phyloP scores from a whole-genome alignment of 2,113 vertebrate species.

The Microtus oregoni region DNA sequence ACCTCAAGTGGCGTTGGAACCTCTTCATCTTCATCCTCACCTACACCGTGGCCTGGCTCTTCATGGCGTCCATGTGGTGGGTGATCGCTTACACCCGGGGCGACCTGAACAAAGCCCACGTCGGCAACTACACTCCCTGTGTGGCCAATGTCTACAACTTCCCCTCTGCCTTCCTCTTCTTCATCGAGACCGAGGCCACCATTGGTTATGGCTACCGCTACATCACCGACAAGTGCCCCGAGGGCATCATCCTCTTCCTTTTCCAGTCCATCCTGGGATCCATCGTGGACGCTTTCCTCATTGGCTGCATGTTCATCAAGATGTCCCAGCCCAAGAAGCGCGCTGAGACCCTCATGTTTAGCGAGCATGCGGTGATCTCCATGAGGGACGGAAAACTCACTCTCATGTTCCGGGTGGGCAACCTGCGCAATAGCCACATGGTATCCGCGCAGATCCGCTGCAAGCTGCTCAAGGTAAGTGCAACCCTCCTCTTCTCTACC shows the following conservation, averaged over 20 bases:
- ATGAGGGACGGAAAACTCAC: constrained; percentile 98
- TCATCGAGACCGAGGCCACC: constrained; percentile 98
- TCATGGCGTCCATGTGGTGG: constrained; percentile 99
- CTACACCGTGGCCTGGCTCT: constrained; percentile 99
- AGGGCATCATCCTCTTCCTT: constrained; percentile 98
- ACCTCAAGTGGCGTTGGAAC: constrained; percentile 99
- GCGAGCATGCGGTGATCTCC: constrained; percentile 97
- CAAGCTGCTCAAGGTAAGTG: constrained; percentile 98
- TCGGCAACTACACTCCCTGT: constrained; percentile 96
- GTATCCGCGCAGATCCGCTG: constrained; percentile 99
- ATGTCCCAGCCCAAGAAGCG: constrained; percentile 99
- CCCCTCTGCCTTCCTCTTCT: constrained; percentile 98
- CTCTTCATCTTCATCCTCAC: constrained; percentile 99
- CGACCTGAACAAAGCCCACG: constrained; percentile 95
- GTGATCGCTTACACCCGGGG: constrained; percentile 97
- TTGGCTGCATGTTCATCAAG: constrained; percentile 99
- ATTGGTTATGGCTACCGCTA: constrained; percentile 99
- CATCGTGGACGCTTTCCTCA: constrained; percentile 98
- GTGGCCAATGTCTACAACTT: constrained; percentile 99
- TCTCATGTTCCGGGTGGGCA: constrained; percentile 99
- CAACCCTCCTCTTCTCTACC: not conserved
- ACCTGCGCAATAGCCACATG: constrained; percentile 99
- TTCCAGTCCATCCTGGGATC: constrained; percentile 99
- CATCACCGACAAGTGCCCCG: constrained; percentile 98
- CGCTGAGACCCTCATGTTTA: constrained; percentile 99